Percentiles rank a stretch among this genome's conserved stretches.
phyloP scores from a whole-genome alignment of 2,888 invertebrate species.

The Calephelis perditalis region DNA sequence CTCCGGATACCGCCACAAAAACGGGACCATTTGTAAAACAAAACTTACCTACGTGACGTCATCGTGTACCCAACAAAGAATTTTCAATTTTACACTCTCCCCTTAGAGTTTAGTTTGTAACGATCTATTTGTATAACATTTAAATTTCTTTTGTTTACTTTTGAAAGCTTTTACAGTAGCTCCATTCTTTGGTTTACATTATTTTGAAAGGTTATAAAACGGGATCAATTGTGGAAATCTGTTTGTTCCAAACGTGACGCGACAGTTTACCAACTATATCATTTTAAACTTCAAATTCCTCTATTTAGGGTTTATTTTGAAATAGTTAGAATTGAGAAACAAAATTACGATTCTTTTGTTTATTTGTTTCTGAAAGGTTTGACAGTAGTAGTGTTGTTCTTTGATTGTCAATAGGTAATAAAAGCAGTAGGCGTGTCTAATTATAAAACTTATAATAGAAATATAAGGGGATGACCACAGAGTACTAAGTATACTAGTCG shows the following conservation, averaged over 20 bases:
- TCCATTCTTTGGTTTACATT: no score
- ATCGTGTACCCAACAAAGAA: no score
- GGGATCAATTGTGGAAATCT: conserved; percentile 1
- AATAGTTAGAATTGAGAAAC: not conserved
- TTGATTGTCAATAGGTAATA: not conserved
- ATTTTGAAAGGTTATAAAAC: not conserved
- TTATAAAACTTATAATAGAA: not conserved
- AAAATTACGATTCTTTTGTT: not conserved
- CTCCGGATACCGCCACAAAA: not conserved
- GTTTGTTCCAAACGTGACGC: not conserved
- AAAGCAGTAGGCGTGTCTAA: not conserved
- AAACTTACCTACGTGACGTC: no score
- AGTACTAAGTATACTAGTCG: no score
- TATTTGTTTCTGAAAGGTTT: not conserved
- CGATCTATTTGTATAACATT: no score
- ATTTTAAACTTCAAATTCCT: not conserved
- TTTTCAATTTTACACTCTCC: no score
- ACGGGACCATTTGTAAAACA: conserved; percentile 4
- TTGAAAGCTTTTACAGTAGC: no score
- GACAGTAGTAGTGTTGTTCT: conserved; percentile 1
- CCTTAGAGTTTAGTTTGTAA: no score
- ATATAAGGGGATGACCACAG: no score
- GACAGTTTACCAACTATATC: not conserved
- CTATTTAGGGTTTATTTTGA: not conserved
- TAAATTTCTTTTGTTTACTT: no score